Evolutionary conservation across 1,140 invertebrate species (phyloP).

Genomic region (Gerris buenoi): DNA sequence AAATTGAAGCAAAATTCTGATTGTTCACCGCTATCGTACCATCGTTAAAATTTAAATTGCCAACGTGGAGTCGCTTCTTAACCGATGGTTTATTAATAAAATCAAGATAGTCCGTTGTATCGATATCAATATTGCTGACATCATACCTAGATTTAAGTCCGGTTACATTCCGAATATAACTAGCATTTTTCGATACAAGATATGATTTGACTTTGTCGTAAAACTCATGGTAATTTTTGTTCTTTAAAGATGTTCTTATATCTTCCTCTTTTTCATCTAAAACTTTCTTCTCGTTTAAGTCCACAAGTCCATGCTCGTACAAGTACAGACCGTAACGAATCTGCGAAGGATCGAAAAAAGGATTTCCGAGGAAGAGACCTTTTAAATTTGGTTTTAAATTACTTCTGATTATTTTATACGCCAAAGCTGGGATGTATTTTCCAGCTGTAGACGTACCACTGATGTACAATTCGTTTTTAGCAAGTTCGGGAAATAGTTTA

Average conservation of each 20-base stretch:
- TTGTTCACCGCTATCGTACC: slow-evolving; percentile 39
- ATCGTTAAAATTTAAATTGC: slow-evolving; percentile 28
- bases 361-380: slow-evolving; percentile 71
- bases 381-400: slow-evolving; percentile 47
- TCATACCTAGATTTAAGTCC: background rate
- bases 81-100: background rate
- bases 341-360: slow-evolving; percentile 60
- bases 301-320: slow-evolving; percentile 49
- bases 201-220: background rate
- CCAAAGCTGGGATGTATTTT: slow-evolving; percentile 49
- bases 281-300: slow-evolving; percentile 15
- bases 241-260: background rate
- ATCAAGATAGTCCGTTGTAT: background rate
- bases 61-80: background rate
- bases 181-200: background rate
- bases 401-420: slow-evolving; percentile 54
- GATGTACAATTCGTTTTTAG: slow-evolving; percentile 43
- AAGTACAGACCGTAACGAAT: slow-evolving; percentile 60
- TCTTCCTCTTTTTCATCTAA: slow-evolving; percentile 12
- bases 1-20: slow-evolving; percentile 54
- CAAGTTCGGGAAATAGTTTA: slow-evolving; percentile 35
- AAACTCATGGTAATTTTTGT: background rate
- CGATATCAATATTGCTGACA: background rate
- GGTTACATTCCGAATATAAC: background rate
- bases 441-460: slow-evolving; percentile 79